Conservation (phyloP, 2,797 vertebrate species). For the Chaetodon trifasciatus region DNA sequence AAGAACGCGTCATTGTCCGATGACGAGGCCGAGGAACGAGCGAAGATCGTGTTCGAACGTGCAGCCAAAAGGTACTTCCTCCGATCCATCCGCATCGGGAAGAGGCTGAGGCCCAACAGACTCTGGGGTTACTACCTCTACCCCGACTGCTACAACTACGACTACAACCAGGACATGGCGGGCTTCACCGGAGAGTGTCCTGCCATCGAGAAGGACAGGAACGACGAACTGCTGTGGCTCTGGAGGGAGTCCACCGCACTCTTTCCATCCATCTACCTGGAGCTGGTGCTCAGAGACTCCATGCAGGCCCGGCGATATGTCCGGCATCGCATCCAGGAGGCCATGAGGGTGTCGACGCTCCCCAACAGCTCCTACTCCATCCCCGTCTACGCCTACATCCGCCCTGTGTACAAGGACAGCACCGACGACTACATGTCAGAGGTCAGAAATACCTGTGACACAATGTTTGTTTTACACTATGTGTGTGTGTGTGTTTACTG, state of each 20-base stretch:
- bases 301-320: slow-evolving; percentile 79
- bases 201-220: slow-evolving; percentile 83
- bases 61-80: slow-evolving; percentile 84
- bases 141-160: slow-evolving; percentile 91
- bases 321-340: slow-evolving; percentile 87
- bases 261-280: slow-evolving; percentile 89
- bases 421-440: slow-evolving; percentile 81
- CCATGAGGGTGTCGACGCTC: slow-evolving; percentile 82
- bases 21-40: slow-evolving; percentile 51
- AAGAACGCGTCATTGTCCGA: slow-evolving; percentile 66
- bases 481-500: too few species aligned
- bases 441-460: slow-evolving; percentile 73
- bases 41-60: slow-evolving; percentile 83
- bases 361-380: slow-evolving; percentile 72
- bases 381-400: slow-evolving; percentile 87
- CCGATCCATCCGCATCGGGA: slow-evolving; percentile 84
- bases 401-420: slow-evolving; percentile 86
- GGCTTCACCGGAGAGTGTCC: slow-evolving; percentile 85
- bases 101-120: slow-evolving; percentile 80
- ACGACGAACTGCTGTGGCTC: slow-evolving; percentile 87
- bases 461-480: neutral
- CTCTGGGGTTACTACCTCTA: slow-evolving; percentile 92
- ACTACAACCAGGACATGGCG: slow-evolving; percentile 78
- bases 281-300: slow-evolving; percentile 72
- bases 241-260: slow-evolving; percentile 89